Conservation (phyloP, 2,113 vertebrate species). For the Elephantulus edwardii region DNA sequence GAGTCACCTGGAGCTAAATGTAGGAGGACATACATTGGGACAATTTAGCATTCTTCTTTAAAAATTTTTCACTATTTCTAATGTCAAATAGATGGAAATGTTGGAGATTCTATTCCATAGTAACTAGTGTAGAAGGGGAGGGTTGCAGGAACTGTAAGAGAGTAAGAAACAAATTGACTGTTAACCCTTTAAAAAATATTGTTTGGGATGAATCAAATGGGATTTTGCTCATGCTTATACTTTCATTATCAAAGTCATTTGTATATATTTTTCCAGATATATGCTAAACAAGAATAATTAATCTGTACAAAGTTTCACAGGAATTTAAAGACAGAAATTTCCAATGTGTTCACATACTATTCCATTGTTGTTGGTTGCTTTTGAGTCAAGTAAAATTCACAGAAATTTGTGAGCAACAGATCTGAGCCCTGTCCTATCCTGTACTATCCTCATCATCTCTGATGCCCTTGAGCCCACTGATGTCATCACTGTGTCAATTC, state of each 20-base stretch:
- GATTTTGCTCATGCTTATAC: background rate
- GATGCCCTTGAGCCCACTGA: too few species aligned
- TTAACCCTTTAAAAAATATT: background rate
- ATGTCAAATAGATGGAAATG: too few species aligned
- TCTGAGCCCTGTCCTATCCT: too few species aligned
- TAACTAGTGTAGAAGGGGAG: background rate
- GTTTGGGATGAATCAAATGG: background rate
- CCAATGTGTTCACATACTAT: background rate
- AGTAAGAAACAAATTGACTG: background rate
- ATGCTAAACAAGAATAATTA: slow-evolving; percentile 15
- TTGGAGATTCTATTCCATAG: background rate
- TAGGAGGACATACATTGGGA: background rate
- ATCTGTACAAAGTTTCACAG: background rate
- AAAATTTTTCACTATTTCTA: too few species aligned
- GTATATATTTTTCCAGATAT: background rate
- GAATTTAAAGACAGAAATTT: background rate
- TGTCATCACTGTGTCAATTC: too few species aligned
- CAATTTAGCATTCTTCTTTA: background rate
- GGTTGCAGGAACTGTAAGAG: background rate
- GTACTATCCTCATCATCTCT: too few species aligned
- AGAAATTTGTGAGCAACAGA: too few species aligned
- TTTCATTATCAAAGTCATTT: slow-evolving; percentile 20
- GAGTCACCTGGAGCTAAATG: background rate
- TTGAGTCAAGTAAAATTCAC: too few species aligned
- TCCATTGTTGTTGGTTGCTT: too few species aligned